Evolutionary conservation across 2,797 vertebrate species (phyloP).

Genomic region (Sphaeramia orbicularis): DNA sequence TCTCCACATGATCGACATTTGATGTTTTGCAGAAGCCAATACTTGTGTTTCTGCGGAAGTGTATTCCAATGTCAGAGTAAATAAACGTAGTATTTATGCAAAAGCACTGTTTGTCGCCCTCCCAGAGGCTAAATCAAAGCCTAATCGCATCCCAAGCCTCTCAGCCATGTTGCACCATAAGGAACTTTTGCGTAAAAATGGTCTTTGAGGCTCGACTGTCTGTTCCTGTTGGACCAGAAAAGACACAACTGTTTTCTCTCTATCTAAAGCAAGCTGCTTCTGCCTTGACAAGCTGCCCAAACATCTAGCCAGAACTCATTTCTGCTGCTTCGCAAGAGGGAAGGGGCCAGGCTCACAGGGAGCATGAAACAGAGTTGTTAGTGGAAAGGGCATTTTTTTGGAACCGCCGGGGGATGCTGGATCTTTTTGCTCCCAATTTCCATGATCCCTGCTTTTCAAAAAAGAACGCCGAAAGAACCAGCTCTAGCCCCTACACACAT

Average conservation of each 20-base stretch:
- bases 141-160: slow-evolving; percentile 34
- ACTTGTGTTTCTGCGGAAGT: background rate
- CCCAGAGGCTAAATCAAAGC: slow-evolving; percentile 39
- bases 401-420: slow-evolving; percentile 22
- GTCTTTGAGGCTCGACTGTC: slow-evolving; percentile 13
- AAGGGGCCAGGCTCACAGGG: slow-evolving; percentile 45
- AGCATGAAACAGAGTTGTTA: slow-evolving; percentile 39
- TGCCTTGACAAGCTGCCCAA: slow-evolving; percentile 41
- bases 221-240: slow-evolving; percentile 23
- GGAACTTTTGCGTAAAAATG: slow-evolving; percentile 24
- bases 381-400: slow-evolving; percentile 18
- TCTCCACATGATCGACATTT: slow-evolving; percentile 1
- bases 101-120: slow-evolving; percentile 5
- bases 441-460: slow-evolving; percentile 26
- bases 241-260: slow-evolving; percentile 23
- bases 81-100: slow-evolving; percentile 2
- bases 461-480: slow-evolving; percentile 27
- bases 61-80: slow-evolving; percentile 18
- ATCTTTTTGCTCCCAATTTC: slow-evolving; percentile 31
- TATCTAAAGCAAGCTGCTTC: slow-evolving; percentile 21
- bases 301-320: slow-evolving; percentile 44
- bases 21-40: background rate
- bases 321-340: slow-evolving; percentile 28
- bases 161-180: slow-evolving; percentile 24
- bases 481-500: slow-evolving; percentile 15